Conservation (phyloP, 2,113 vertebrate species). For the Cercopithecus mona region DNA sequence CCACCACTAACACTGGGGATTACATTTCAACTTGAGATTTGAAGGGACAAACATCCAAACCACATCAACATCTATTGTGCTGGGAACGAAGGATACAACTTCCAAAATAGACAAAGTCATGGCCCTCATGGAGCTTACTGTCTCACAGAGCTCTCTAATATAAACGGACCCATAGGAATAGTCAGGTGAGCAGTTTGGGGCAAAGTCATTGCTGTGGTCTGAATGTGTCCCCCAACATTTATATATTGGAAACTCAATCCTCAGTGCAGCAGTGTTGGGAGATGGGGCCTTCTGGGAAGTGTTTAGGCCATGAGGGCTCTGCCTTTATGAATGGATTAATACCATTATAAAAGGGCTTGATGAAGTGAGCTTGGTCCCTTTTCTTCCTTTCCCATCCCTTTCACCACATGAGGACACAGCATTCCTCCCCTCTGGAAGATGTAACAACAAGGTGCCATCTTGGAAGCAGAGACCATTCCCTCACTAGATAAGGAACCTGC, state of each 20-base stretch:
- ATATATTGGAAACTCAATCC: neutral
- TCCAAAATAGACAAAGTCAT: neutral
- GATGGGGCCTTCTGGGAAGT: no score
- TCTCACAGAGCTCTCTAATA: neutral
- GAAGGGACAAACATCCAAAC: no score
- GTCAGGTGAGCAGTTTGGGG: neutral
- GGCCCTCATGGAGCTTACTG: neutral
- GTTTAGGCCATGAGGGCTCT: neutral
- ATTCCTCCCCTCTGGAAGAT: neutral
- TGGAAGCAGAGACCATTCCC: neutral
- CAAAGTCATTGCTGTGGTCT: neutral
- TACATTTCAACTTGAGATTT: no score
- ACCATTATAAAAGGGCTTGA: neutral
- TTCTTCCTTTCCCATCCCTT: no score
- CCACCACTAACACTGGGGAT: no score
- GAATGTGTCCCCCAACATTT: neutral
- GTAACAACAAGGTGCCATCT: no score
- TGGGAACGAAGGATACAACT: neutral
- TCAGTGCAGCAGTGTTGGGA: neutral
- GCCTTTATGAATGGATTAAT: no score
- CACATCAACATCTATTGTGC: neutral
- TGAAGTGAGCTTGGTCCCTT: neutral
- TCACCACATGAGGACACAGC: neutral
- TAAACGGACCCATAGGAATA: neutral
- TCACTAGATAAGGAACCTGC: neutral